These are phyloP conservation scores for Stichodactyla mertensii DNA, from an alignment of 64 coral and sea anemone species.

Conservation along the genomic window DNA sequence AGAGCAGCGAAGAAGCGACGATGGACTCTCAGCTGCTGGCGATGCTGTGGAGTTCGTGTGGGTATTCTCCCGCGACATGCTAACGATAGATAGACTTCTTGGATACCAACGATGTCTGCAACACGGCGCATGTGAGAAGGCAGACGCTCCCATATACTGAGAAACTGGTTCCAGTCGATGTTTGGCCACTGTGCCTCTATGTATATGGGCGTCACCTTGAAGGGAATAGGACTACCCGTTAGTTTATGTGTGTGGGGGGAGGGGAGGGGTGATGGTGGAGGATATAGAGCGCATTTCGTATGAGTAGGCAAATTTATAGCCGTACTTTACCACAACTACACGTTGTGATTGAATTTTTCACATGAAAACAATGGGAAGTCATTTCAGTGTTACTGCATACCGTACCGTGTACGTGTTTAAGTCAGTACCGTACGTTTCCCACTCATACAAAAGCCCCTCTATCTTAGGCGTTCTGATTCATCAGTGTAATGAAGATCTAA, in stretches of 20 bases:
- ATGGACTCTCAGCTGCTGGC: slow-evolving; percentile 72
- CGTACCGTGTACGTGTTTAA: too few relatives aligned
- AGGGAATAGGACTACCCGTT: not conserved
- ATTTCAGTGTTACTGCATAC: too few relatives aligned
- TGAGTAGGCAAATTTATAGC: too few relatives aligned
- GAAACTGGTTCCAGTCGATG: slow-evolving; percentile 95
- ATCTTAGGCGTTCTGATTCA: not conserved
- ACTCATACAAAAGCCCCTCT: too few relatives aligned
- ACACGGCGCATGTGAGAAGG: slow-evolving; percentile 91
- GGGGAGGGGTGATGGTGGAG: too few relatives aligned
- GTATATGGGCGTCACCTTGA: slow-evolving; percentile 92
- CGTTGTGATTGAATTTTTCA: too few relatives aligned
- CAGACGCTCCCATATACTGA: slow-evolving; percentile 84
- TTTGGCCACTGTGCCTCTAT: slow-evolving; percentile 85
- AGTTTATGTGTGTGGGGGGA: too few relatives aligned
- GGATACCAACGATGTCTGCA: slow-evolving; percentile 77
- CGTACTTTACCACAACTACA: too few relatives aligned
- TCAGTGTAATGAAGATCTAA: too few relatives aligned
- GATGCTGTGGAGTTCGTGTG: slow-evolving; percentile 79
- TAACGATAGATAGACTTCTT: slow-evolving; percentile 72
- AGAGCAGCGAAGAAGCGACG: slow-evolving; percentile 83
- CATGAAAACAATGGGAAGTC: too few relatives aligned
- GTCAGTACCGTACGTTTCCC: too few relatives aligned
- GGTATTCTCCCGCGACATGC: slow-evolving; percentile 71
- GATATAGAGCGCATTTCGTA: too few relatives aligned